These are phyloP conservation scores for Tragelaphus strepsiceros DNA, from an alignment of 2,113 vertebrate species.

Conservation along the genomic window DNA sequence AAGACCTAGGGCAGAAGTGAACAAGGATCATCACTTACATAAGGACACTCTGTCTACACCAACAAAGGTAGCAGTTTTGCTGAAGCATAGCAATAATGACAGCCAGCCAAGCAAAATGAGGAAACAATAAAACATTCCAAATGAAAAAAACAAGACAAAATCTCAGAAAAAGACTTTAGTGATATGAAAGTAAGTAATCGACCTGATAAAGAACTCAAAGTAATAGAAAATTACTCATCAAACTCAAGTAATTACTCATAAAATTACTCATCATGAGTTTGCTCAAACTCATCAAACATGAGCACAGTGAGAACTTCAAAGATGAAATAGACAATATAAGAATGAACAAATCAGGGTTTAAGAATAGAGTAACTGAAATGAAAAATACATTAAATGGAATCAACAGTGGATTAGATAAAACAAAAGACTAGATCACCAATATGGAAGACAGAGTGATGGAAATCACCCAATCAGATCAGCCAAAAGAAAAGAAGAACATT, in stretches of 20 bases:
- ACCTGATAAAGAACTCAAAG: background rate
- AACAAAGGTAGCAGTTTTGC: background rate
- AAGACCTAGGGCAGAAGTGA: background rate
- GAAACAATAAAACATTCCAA: background rate
- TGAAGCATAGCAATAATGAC: background rate
- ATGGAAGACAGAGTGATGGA: background rate
- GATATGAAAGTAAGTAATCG: background rate
- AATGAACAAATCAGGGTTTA: background rate
- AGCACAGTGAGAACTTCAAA: background rate
- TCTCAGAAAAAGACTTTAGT: background rate
- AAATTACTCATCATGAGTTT: background rate
- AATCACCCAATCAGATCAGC: background rate
- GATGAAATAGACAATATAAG: background rate
- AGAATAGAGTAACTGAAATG: background rate
- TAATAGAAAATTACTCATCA: background rate
- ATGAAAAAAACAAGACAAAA: background rate
- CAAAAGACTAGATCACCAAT: background rate
- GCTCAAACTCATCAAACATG: background rate
- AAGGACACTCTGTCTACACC: background rate
- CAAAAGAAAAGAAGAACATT: background rate
- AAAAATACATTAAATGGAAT: background rate
- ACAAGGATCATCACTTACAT: background rate
- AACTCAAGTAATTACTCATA: background rate
- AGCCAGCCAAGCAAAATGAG: background rate
- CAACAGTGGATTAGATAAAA: background rate